Conservation (phyloP, 2,113 vertebrate species). For the Pelmatolapia mariae region DNA sequence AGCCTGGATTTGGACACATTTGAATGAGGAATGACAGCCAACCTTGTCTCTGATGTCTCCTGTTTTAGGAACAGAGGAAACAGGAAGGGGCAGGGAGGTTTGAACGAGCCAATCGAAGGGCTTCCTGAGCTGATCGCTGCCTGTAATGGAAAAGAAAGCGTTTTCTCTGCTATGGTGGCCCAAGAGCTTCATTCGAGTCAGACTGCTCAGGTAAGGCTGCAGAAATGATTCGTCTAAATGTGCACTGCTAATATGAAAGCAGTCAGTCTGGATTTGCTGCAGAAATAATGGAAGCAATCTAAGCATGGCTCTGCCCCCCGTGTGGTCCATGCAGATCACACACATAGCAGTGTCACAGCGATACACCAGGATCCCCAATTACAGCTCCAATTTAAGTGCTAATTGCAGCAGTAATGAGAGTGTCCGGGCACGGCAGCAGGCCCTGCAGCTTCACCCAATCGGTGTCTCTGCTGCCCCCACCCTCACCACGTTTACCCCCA, state of each 20-base stretch:
- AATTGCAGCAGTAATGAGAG: constrained; percentile 98
- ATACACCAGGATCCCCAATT: constrained; percentile 91
- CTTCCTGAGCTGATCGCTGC: constrained; percentile 90
- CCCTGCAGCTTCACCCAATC: constrained; percentile 89
- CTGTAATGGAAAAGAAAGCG: constrained; percentile 80
- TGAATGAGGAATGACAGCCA: not conserved
- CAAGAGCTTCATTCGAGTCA: constrained; percentile 74
- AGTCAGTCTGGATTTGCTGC: not conserved
- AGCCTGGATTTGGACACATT: not conserved
- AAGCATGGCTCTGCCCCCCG: not conserved
- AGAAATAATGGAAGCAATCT: not conserved
- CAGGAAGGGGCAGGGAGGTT: constrained; percentile 58
- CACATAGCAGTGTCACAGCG: constrained; percentile 34
- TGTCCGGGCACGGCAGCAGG: constrained; percentile 82
- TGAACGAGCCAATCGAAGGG: constrained; percentile 79
- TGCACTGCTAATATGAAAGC: not conserved
- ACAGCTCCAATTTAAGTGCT: constrained; percentile 97
- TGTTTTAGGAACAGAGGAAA: constrained; percentile 79
- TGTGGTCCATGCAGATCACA: not conserved
- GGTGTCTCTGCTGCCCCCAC: constrained; percentile 68
- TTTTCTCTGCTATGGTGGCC: constrained; percentile 78
- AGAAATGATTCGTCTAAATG: not conserved
- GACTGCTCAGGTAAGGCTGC: constrained; percentile 78
- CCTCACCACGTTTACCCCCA: constrained; percentile 1
- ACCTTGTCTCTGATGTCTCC: not conserved